These are phyloP conservation scores for Euwallacea similis DNA, from an alignment of 1,140 invertebrate species.

Conservation along the genomic window DNA sequence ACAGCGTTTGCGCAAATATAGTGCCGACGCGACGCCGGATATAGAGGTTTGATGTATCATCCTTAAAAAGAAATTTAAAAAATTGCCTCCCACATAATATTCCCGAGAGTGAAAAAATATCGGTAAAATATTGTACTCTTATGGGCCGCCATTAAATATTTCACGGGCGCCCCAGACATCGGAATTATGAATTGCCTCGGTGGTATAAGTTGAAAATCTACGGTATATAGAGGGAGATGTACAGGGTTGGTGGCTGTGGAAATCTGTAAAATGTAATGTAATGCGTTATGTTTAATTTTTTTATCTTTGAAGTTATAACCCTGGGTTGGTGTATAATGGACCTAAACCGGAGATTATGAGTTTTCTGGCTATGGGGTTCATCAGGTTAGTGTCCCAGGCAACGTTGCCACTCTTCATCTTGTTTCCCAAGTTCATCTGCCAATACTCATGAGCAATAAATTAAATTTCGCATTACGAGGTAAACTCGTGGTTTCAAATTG, in stretches of 20 bases:
- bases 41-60: slow-evolving; percentile 8
- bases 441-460: slow-evolving; percentile 2
- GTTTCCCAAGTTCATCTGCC: not conserved
- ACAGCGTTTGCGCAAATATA: too few species aligned
- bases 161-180: slow-evolving; percentile 16
- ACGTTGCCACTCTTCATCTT: not conserved
- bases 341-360: not conserved
- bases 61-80: slow-evolving; percentile 10
- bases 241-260: too few species aligned
- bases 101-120: slow-evolving; percentile 15
- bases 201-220: not conserved
- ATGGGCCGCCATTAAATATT: slow-evolving; percentile 30
- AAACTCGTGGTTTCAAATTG: slow-evolving; percentile 5
- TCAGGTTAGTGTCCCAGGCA: not conserved
- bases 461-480: slow-evolving; percentile 4
- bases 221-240: too few species aligned
- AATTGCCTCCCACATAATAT: slow-evolving; percentile 13
- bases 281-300: not conserved
- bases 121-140: slow-evolving; percentile 25
- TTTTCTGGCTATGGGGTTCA: not conserved
- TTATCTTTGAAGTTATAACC: not conserved
- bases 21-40: not conserved
- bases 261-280: not conserved
- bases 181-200: slow-evolving; percentile 21
- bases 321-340: not conserved